phyloP scores from a whole-genome alignment of 23 tunicate genomes.

The Styela plicata region DNA sequence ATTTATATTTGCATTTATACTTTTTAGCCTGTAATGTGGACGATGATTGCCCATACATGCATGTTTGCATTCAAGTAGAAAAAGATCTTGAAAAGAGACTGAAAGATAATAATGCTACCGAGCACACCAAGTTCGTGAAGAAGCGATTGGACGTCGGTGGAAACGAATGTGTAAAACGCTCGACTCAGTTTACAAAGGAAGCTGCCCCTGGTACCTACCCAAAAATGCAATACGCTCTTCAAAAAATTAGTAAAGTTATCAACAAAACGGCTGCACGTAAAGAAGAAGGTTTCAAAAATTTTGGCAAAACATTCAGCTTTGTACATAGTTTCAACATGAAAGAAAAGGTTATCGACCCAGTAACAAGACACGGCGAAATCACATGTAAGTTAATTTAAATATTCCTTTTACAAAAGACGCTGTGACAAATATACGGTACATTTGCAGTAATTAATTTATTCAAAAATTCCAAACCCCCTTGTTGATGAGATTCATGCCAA shows the following conservation, averaged over 20 bases:
- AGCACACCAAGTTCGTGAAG: not conserved
- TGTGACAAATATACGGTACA: too few species aligned
- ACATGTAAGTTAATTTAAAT: not conserved
- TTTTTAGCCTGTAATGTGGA: constrained; percentile 6
- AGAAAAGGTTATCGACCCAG: not conserved
- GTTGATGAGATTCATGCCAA: too few species aligned
- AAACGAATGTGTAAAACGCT: constrained; percentile 2
- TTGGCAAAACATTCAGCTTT: not conserved
- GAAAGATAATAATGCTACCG: not conserved
- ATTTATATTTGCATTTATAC: too few species aligned
- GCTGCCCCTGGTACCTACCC: too few species aligned
- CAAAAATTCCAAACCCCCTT: too few species aligned
- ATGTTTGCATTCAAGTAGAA: not conserved
- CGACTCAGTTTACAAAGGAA: not conserved
- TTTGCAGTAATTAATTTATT: too few species aligned
- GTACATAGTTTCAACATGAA: not conserved
- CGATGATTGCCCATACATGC: constrained; percentile 19
- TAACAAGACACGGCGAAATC: not conserved
- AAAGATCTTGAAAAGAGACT: not conserved
- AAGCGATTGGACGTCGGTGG: not conserved
- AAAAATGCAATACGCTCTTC: not conserved
- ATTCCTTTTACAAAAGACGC: too few species aligned
- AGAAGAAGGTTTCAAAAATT: not conserved
- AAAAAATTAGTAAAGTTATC: not conserved
- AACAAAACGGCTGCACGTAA: not conserved